phyloP scores from a whole-genome alignment of 2,797 vertebrate genomes.

The Remorina albescens region DNA sequence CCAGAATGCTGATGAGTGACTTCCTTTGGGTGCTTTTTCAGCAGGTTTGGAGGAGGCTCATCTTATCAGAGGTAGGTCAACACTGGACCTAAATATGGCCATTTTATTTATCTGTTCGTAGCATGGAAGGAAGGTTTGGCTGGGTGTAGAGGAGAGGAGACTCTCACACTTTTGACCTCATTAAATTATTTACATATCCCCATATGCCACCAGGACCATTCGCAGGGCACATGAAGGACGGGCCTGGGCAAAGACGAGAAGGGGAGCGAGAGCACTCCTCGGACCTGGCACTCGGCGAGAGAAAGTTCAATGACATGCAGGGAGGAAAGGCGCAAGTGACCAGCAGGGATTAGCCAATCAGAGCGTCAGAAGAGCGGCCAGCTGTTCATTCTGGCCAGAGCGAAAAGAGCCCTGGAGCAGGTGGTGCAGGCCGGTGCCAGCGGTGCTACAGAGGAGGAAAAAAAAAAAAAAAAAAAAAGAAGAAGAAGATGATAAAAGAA shows the following conservation, averaged over 20 bases:
- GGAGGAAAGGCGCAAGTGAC: constrained; percentile 82
- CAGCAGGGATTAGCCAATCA: constrained; percentile 87
- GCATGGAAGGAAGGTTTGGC: constrained; percentile 17
- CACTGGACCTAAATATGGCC: background rate
- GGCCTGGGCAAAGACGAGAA: constrained; percentile 53
- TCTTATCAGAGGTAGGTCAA: constrained; percentile 4
- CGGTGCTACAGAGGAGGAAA: constrained; percentile 78
- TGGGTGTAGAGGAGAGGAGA: constrained; percentile 48
- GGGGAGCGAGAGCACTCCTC: constrained; percentile 53
- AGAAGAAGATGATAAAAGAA: constrained; percentile 69
- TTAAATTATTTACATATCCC: constrained; percentile 86
- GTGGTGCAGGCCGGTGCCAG: constrained; percentile 83
- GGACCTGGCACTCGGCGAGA: constrained; percentile 81
- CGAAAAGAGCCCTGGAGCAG: constrained; percentile 79
- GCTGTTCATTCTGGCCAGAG: constrained; percentile 84
- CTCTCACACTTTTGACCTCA: constrained; percentile 81
- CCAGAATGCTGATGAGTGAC: too few species aligned
- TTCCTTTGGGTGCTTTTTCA: background rate
- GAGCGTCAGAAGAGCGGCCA: constrained; percentile 86
- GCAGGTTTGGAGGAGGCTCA: background rate
- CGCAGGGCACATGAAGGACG: constrained; percentile 79
- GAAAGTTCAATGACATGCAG: constrained; percentile 82
- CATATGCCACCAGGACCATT: constrained; percentile 80
- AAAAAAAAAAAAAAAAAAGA: constrained; percentile 27
- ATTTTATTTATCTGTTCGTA: background rate